phyloP scores from a whole-genome alignment of 2,113 vertebrate species.

The Sterna hirundo region DNA sequence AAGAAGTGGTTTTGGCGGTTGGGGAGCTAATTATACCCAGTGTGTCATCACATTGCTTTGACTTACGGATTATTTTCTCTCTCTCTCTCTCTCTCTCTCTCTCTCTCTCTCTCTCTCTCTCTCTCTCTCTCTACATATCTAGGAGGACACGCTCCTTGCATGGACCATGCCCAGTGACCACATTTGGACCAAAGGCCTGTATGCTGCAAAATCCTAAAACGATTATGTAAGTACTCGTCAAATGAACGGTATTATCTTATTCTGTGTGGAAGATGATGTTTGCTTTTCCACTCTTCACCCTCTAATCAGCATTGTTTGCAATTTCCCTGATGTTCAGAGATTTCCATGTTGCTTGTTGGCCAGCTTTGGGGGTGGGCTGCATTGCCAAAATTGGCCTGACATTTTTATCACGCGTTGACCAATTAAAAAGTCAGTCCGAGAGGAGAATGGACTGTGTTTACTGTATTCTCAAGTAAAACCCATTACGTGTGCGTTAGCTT shows the following conservation, averaged over 20 bases:
- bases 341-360: background rate
- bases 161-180: conserved; percentile 96
- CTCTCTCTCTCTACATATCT: background rate
- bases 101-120: too few species aligned
- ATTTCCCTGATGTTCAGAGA: background rate
- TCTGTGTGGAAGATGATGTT: background rate
- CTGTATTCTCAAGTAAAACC: background rate
- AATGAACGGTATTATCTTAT: background rate
- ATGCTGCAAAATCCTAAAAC: conserved; percentile 95
- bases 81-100: background rate
- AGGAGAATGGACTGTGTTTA: background rate
- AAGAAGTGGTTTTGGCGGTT: background rate
- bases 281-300: background rate
- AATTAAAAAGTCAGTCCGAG: background rate
- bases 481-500: background rate
- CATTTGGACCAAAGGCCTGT: conserved; percentile 96
- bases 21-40: background rate
- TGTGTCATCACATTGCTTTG: background rate
- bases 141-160: conserved; percentile 94
- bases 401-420: background rate
- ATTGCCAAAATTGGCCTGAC: background rate
- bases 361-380: background rate
- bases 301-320: background rate
- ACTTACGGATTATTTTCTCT: background rate
- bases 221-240: conserved; percentile 88